Base-by-base conservation (phyloP, 2,797 vertebrate genomes). In the Synanceia verrucosa region DNA sequence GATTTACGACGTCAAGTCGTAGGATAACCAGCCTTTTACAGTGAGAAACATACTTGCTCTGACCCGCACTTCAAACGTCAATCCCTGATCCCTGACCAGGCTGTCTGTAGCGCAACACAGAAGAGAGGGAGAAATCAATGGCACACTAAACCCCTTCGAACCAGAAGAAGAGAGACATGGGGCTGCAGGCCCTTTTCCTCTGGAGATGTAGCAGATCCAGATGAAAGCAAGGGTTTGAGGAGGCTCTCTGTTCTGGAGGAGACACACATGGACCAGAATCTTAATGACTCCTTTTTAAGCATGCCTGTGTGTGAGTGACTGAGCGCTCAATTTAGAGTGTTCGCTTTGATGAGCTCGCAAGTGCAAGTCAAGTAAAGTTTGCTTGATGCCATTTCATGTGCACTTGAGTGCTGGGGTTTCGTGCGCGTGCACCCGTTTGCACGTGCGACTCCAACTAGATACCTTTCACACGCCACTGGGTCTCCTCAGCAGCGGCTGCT, bases 201-300 rank as follows among this genome's bases (percentile, higher is more conserved):
- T 65, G 78, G 86, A 91, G 81, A 89, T 59, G 73, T 10, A 65
- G 77, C 65, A 65, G 65, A 88, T 84, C 74, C 69, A 83, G 82
- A 91, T 91, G 85, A 91, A 92, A 90, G 87, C 69, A 39, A 76
- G 79, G 82, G 78, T 88, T 86, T 85, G 60, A 89, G 77, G 50
- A 85, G 76, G 62, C 76, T 67, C 81, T 64, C 52, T 41, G 67
- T 74, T 75, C 67, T 33, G 65, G 68, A 82, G 67, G 51, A 88
- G 60, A 26, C 60, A 43, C 52, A 60, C 81, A 72, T 82, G 75
- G 84, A 77, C 71, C 1, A 16, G 91, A 91, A 89, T 91, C 63
- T 72, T 75, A 89, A 92, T 88, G 61, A 71, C 62, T 83, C 9
- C 21, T 77, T 85, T 79, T 70, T 34, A 68, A 69, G 53, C 63